Conservation (phyloP, 2,888 invertebrate species). For the Drosophila quasianomalipes region DNA sequence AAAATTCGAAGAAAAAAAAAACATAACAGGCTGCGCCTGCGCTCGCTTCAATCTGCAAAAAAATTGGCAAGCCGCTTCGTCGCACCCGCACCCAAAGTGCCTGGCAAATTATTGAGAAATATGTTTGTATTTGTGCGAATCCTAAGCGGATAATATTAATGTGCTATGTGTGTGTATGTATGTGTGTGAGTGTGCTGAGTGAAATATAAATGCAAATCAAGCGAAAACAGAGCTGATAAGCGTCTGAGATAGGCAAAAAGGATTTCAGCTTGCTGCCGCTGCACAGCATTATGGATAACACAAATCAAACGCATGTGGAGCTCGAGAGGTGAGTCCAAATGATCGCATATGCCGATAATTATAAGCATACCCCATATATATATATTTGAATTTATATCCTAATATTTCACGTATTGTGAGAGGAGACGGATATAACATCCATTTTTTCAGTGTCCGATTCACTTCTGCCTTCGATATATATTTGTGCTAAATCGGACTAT, state of each 20-base stretch:
- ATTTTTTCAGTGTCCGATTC: neutral
- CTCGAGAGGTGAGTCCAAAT: slow-evolving; percentile 71
- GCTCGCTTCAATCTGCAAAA: slow-evolving; percentile 16
- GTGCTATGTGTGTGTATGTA: slow-evolving; percentile 21
- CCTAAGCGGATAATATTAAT: slow-evolving; percentile 51
- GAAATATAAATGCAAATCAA: slow-evolving; percentile 57
- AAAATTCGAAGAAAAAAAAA: slow-evolving; percentile 14
- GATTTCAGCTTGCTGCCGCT: slow-evolving; percentile 15
- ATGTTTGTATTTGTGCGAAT: slow-evolving; percentile 18
- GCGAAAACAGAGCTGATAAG: slow-evolving; percentile 47
- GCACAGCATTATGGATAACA: slow-evolving; percentile 68
- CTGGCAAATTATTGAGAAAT: slow-evolving; percentile 43
- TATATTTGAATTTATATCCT: neutral
- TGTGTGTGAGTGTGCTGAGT: slow-evolving; percentile 29
- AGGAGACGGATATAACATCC: neutral
- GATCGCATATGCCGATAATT: slow-evolving; percentile 17
- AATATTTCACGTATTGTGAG: neutral
- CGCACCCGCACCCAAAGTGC: slow-evolving; percentile 5
- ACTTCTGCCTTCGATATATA: neutral
- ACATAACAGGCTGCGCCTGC: slow-evolving; percentile 43
- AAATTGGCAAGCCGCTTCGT: slow-evolving; percentile 1
- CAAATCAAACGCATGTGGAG: slow-evolving; percentile 69
- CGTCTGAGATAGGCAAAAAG: slow-evolving; percentile 42
- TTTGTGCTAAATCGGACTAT: neutral
- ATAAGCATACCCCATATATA: neutral